Evolutionary conservation across 2,797 vertebrate species (phyloP).

Genomic region (Pogoniulus pusillus): DNA sequence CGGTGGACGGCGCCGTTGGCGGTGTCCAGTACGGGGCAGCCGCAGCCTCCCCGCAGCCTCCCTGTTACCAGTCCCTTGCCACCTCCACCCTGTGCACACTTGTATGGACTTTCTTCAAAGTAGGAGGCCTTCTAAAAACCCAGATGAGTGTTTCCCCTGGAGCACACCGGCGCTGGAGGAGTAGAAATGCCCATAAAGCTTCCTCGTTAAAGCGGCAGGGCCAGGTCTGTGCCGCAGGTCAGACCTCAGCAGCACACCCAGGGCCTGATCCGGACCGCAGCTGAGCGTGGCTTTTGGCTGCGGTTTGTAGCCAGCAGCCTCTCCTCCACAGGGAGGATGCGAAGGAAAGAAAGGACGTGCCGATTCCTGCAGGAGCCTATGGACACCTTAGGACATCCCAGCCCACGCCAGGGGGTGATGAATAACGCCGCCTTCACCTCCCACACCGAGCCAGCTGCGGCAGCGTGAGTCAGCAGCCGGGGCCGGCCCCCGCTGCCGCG

Average conservation of each 20-base stretch:
- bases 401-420: neutral
- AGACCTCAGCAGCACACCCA: neutral
- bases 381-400: neutral
- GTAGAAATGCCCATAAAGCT: neutral
- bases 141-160: rapidly evolving
- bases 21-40: rapidly evolving
- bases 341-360: neutral
- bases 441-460: neutral
- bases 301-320: neutral
- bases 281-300: too few species aligned
- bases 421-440: neutral
- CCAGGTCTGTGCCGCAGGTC: rapidly evolving
- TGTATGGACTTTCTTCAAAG: neutral
- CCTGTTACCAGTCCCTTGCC: neutral
- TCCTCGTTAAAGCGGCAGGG: rapidly evolving
- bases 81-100: neutral
- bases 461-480: slow-evolving; percentile 30
- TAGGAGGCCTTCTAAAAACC: rapidly evolving
- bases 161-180: rapidly evolving
- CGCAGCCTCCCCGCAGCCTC: too few species aligned
- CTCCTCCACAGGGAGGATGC: neutral
- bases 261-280: neutral
- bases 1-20: neutral
- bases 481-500: neutral
- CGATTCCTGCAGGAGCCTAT: neutral